phyloP scores from a whole-genome alignment of 2,888 invertebrate species.

The Drosophila prostipennis region DNA sequence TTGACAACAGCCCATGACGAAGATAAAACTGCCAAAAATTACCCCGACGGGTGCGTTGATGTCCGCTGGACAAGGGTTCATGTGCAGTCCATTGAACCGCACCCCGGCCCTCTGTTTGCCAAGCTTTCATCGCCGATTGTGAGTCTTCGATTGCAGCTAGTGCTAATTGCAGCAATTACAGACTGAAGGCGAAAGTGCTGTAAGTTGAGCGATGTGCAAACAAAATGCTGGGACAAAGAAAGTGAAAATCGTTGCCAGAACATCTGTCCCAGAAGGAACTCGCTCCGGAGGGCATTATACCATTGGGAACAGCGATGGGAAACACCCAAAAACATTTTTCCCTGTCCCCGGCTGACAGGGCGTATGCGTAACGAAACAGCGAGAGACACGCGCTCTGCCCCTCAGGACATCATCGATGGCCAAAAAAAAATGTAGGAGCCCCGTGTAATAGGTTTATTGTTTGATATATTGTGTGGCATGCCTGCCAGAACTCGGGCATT shows the following conservation, averaged over 20 bases:
- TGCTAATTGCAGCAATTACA: constrained; percentile 64
- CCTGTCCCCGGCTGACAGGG: constrained; percentile 8
- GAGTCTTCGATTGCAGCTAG: constrained; percentile 32
- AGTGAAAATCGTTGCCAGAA: constrained; percentile 11
- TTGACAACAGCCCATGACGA: constrained; percentile 31
- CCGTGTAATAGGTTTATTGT: constrained; percentile 70
- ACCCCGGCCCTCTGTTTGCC: constrained; percentile 49
- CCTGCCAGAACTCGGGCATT: constrained; percentile 1
- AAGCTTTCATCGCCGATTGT: constrained; percentile 53
- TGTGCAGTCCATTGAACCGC: constrained; percentile 71
- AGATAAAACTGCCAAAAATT: constrained; percentile 37
- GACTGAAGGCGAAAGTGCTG: constrained; percentile 65
- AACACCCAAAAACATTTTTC: constrained; percentile 8
- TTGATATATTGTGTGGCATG: constrained; percentile 65
- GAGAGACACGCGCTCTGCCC: constrained; percentile 61
- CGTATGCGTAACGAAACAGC: constrained; percentile 40
- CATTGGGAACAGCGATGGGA: not conserved
- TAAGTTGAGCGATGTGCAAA: constrained; percentile 71
- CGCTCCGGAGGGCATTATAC: constrained; percentile 9
- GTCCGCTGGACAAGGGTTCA: constrained; percentile 46
- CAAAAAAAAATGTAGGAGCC: not conserved
- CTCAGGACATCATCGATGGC: constrained; percentile 36
- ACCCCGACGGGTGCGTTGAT: not conserved
- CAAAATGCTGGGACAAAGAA: constrained; percentile 43
- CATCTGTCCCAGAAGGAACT: constrained; percentile 3